These are phyloP conservation scores for Oithona nana DNA, from an alignment of 2,888 invertebrate species.

Conservation along the genomic window DNA sequence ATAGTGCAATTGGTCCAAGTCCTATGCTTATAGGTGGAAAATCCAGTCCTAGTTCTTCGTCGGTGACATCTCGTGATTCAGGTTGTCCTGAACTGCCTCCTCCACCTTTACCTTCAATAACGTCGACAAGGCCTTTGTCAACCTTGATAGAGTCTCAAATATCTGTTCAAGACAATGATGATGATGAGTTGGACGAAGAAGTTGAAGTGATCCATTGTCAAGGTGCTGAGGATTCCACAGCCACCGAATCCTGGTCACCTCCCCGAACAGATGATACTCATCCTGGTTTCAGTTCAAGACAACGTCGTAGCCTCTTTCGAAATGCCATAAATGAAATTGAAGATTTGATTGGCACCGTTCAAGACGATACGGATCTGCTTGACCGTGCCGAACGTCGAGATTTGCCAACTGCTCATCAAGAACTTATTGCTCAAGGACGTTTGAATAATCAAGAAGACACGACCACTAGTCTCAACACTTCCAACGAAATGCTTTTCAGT, in stretches of 20 bases:
- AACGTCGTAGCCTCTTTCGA: slow-evolving; percentile 10
- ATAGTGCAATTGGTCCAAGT: background rate
- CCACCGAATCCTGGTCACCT: background rate
- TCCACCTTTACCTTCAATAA: background rate
- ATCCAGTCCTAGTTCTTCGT: slow-evolving; percentile 14
- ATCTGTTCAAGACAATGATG: background rate
- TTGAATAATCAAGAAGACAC: background rate
- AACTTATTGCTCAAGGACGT: slow-evolving; percentile 19
- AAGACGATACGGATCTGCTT: slow-evolving; percentile 51
- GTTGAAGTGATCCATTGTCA: no score
- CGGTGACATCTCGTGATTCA: slow-evolving; percentile 13
- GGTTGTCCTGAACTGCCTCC: slow-evolving; percentile 9
- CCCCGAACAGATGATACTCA: background rate
- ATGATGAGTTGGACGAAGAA: background rate
- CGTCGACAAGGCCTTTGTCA: background rate
- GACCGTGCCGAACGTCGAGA: slow-evolving; percentile 58
- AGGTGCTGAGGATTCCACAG: background rate
- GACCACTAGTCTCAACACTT: slow-evolving; percentile 16
- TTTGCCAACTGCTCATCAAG: slow-evolving; percentile 34
- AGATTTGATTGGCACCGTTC: slow-evolving; percentile 62
- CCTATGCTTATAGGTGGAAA: background rate
- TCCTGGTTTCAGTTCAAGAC: slow-evolving; percentile 15
- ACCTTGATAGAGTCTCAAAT: background rate
- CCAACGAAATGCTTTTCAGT: slow-evolving; percentile 19
- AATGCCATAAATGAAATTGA: slow-evolving; percentile 74